Evolutionary conservation across 2,888 invertebrate genomes (phyloP).

Genomic region (Xanthorhoe designata): DNA sequence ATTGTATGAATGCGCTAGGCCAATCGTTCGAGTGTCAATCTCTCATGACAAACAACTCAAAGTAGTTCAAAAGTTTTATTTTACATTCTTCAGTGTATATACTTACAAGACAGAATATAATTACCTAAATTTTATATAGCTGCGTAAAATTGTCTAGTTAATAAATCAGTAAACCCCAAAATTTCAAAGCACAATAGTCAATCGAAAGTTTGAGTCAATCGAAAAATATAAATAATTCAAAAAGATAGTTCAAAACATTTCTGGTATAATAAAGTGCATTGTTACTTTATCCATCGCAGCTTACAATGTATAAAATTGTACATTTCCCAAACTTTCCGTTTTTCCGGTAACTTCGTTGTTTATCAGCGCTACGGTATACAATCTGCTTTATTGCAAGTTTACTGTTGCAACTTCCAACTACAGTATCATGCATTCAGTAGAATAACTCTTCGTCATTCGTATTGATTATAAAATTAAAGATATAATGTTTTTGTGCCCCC

Average conservation of each 20-base stretch:
- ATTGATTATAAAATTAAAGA: too few species aligned
- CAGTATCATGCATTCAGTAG: conserved; percentile 7
- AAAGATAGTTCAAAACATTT: not conserved
- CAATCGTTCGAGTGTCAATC: too few species aligned
- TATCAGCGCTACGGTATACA: conserved; percentile 34
- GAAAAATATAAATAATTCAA: not conserved
- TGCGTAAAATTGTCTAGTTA: too few species aligned
- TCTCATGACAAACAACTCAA: too few species aligned
- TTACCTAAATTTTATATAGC: too few species aligned
- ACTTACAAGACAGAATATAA: too few species aligned
- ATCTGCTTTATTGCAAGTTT: conserved; percentile 33
- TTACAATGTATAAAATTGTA: conserved; percentile 27
- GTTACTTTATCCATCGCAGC: conserved; percentile 3
- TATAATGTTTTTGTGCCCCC: too few species aligned
- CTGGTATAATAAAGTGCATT: conserved; percentile 1
- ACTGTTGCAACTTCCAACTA: conserved; percentile 21
- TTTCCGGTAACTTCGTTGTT: conserved; percentile 45
- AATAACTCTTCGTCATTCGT: not conserved
- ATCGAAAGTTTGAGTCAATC: not conserved
- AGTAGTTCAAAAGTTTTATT: too few species aligned
- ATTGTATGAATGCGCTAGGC: too few species aligned
- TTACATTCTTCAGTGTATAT: too few species aligned
- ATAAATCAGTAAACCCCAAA: too few species aligned
- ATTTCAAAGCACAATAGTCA: too few species aligned
- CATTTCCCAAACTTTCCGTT: conserved; percentile 43